These are phyloP conservation scores for Oxyruncus cristatus DNA, from an alignment of 2,113 vertebrate genomes.

Conservation along the genomic window DNA sequence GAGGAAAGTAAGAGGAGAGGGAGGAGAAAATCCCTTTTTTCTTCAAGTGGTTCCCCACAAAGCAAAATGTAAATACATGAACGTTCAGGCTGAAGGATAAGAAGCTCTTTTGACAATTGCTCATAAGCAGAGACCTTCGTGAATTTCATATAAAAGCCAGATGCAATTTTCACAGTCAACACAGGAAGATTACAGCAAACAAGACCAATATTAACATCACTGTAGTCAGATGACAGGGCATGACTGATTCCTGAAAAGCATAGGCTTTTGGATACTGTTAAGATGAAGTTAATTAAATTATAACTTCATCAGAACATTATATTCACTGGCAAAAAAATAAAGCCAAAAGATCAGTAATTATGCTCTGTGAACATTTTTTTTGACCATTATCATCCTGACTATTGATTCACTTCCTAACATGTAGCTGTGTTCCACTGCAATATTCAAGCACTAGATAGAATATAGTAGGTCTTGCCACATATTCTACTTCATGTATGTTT, in stretches of 20 bases:
- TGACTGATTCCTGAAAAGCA: neutral
- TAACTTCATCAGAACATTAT: neutral
- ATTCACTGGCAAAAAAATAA: neutral
- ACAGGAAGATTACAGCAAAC: neutral
- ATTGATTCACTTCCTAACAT: neutral
- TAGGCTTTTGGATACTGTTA: neutral
- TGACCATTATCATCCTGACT: neutral
- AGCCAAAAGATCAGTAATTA: neutral
- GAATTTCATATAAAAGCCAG: constrained; percentile 22
- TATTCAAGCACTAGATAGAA: neutral
- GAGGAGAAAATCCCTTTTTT: neutral
- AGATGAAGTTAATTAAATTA: neutral
- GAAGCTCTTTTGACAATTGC: constrained; percentile 18
- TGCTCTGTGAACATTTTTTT: neutral
- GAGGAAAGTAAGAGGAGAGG: neutral
- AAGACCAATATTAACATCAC: neutral
- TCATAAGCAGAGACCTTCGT: neutral
- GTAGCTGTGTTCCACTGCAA: neutral
- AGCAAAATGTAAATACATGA: neutral
- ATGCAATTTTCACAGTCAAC: neutral
- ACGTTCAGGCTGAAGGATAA: constrained; percentile 12
- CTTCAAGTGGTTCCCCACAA: constrained; percentile 16
- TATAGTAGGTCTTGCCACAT: neutral
- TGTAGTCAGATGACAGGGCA: neutral
- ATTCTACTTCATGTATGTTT: neutral